Base-by-base conservation (phyloP, 2,797 vertebrate species). In the Mionectes olivaceus region DNA sequence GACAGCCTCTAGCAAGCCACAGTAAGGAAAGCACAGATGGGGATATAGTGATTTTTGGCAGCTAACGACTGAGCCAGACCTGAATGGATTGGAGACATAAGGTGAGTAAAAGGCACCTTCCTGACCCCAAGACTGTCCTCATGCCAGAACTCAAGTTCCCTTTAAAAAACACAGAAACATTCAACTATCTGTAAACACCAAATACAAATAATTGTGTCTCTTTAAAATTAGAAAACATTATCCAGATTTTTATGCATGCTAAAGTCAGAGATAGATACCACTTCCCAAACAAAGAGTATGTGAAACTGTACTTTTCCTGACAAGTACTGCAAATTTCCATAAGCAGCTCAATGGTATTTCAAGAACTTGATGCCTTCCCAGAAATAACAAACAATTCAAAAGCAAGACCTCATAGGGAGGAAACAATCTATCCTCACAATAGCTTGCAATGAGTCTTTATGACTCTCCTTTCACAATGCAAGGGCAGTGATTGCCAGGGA, bases 331-430 rank as follows among this genome's bases (percentile, higher is more conserved):
- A 32, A 53, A 95, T 83, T 87, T 70, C 83, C 64, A 35, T 59
- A 90, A 93, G 43, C 25, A 92, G 53, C 71, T 89, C 30, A 2
- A 70, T 76, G 56, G 30, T 15, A 12, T 82, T 80, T 93, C 90
- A 79, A 59, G 90, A 84, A 77, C 74, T 70, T 84, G 56, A 89
- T 92, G 82, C 15, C 39, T 91, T 94, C 89, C 69, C 87, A 87
- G 91, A 95, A 95, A 92, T 95, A 95, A 95, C 81, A 91, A 94
- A 95, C 63, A 87, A 84, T 90, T 94, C 89, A 91, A 92, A 96
- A 37, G 16, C 73, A 83, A 89, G 88, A 92, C 79, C 83, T 87
- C 93, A 96, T 82, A 57, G 43, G 46, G 69, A 91, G 87, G 57
- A 95, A 41, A 43, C 90, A 97, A 88, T 97, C 95, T 96, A 69